Base-by-base conservation (phyloP, 2,888 invertebrate species). In the Eristalis arbustorum region DNA sequence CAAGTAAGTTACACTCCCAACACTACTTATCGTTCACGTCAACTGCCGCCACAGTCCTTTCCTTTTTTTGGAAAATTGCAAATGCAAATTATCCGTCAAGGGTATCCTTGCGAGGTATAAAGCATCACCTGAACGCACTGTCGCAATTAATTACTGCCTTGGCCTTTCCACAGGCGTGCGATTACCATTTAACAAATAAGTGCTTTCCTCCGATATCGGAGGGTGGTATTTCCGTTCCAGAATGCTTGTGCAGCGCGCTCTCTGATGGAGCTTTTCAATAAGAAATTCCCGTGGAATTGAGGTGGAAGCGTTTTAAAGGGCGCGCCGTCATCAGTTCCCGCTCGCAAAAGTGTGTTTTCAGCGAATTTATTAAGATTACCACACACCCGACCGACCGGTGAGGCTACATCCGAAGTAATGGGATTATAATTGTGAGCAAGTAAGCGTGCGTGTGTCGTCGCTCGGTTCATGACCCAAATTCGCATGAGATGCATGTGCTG, bases 281-380 rank as follows among this genome's bases (percentile, higher is more conserved):
- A 68, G 13, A 61, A 23, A 71, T 59, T 61, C 28, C 28, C 40
- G 18, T 40, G 59, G 11, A 61, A 28, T 40, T 5, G 40, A 40
- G 71, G 71, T 61, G 69, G 28, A 71, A 69, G 61, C n/a, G 11
- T 18, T 25, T 69, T 61, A 25, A 3, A 40, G 8, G 11, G 10
- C 34, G 61, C 40, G 61, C 40, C 59, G 61, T 71, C 59, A 61
- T 40, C 71, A 49, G 18, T 5, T 71, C 25, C 14, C 25, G 61
- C 25, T 25, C 37, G n/a, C 6, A 25, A 71, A 71, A 61, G n/a
- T 71, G 59, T 71, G 37, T 40, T 59, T 61, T 71, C 71, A 61
- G 71, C 71, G 28, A 59, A 61, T 18, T 71, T 40, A 71, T 71
- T 61, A 59, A 71, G 71, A 71, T 61, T 61, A 40, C 61, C 71